Base-by-base conservation (phyloP, 2,797 vertebrate genomes). In the Zalophus californianus region DNA sequence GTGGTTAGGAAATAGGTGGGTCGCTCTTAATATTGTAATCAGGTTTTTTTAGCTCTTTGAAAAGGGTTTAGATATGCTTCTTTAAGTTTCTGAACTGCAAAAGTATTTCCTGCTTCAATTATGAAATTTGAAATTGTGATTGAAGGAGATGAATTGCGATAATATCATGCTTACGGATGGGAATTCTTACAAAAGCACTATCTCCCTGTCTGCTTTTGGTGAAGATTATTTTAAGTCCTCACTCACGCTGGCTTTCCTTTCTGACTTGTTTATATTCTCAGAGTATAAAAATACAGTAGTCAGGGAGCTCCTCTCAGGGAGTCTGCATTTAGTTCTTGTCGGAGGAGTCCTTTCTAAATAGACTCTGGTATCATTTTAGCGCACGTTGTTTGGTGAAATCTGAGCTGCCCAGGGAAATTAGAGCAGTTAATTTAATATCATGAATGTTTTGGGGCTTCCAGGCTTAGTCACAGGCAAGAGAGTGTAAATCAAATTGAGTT, bases 341-440 rank as follows among this genome's bases (percentile, higher is more conserved):
- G 0, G 48, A 94, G 73, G 73, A 86, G 62, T 95, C 29, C 84
- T 96, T 87, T 90, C 77, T 29, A 35, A 11, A n/a, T 72, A 84
- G 93, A 94, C 62, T 92, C 64, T 48, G 54, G 91, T 73, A 90
- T 97, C 97, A 20, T 64, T 48, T 25, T 50, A 88, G 85, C 96
- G 84, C 86, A 86, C 66, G 13, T 88, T 90, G 96, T 96, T 95
- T 97, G 86, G 0, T 0, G 93, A 92, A 97, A 93, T 86, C 58
- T 21, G 8, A 98, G 98, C 96, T 96, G 93, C 95, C 78, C 50
- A 0, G 32, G 92, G 97, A 98, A 97, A 90, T 97, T 78, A 85
- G 94, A 96, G 62, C 4, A 86, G 86, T 90, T 95, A 97, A 98
- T 98, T 97, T 97, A 95, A 77, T 98, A 96, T 48, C 86, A 7